Evolutionary conservation across 92 coral and sea anemone species (phyloP), one percentile per base, ranked within the genome.

Genomic region (Actinostola sp.): DNA sequence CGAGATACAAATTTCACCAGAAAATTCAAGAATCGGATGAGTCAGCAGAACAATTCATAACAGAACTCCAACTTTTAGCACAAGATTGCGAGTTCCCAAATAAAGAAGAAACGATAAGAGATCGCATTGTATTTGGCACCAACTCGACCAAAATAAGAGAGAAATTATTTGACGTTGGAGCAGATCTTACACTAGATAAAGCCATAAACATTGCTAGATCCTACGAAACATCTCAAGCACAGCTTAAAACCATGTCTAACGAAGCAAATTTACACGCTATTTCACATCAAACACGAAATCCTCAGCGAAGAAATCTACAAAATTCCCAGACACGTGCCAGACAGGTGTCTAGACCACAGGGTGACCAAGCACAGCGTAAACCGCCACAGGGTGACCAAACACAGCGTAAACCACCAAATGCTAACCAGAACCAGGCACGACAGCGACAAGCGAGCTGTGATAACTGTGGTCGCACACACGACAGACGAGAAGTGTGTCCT

Each of bases 31-130:
- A 53, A 19, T 6, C 30, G 51, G 57, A 43, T 32, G 82, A 82
- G 43, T 28, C 71, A 12, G 81, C 65, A 65, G 81, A 81, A n/a
- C 86, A 81, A 32, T 76, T 68, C 79, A 54, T 68, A 61, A 83
- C 84, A 27, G 89, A 77, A 20, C 56, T 83, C 17, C 78, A 71
- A 56, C 32, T 76, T 27, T 79, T 76, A 30, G 89, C 84, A 12
- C 59, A 83, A 61, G 88, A 76, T 61, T 83, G 88, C 34, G 83
- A 76, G 55, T 83, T 83, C 63, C 78, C 51, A 20, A 45, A 83
- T 31, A 70, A 69, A 55, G 66, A 76, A 61, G 88, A 83, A 46
- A 83, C 76, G 88, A 61, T 83, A 27, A 36, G 73, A 68, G 81
- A 71, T 65, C 79, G 78, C 17, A 86, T 76, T 21, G 85, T 87